Evolutionary conservation across 2,888 invertebrate species (phyloP).

Genomic region (Dysmachus trigonus): DNA sequence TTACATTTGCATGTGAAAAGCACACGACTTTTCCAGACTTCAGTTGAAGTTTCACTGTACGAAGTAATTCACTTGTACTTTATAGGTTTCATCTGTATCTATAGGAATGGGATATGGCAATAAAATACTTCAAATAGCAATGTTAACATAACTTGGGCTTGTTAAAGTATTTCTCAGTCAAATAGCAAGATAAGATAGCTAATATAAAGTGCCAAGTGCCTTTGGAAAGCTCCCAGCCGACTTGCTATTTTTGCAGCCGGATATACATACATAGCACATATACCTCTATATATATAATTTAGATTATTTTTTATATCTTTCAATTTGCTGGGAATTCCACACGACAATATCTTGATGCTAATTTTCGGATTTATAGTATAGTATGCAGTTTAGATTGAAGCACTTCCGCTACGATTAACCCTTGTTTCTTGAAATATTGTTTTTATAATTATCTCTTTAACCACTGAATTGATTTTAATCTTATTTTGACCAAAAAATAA

Average conservation of each 20-base stretch:
- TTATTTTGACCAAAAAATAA: not conserved
- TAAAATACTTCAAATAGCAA: not conserved
- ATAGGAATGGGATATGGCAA: not conserved
- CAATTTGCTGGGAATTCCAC: not conserved
- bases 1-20: not conserved
- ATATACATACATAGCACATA: too few relatives aligned
- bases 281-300: not conserved
- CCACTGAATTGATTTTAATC: not conserved
- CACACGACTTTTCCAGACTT: not conserved
- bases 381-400: not conserved
- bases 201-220: too few relatives aligned
- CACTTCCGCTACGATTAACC: not conserved
- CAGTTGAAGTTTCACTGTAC: not conserved
- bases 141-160: not conserved
- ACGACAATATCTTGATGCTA: not conserved
- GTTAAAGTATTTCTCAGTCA: not conserved
- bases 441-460: not conserved
- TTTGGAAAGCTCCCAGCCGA: not conserved
- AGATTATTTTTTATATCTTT: not conserved
- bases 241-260: not conserved
- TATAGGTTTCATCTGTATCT: not conserved
- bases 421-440: not conserved
- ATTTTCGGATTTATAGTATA: not conserved
- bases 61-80: not conserved
- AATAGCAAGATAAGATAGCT: not conserved